Base-by-base conservation (phyloP, 1,140 invertebrate genomes). In the Hycleus phaleratus region DNA sequence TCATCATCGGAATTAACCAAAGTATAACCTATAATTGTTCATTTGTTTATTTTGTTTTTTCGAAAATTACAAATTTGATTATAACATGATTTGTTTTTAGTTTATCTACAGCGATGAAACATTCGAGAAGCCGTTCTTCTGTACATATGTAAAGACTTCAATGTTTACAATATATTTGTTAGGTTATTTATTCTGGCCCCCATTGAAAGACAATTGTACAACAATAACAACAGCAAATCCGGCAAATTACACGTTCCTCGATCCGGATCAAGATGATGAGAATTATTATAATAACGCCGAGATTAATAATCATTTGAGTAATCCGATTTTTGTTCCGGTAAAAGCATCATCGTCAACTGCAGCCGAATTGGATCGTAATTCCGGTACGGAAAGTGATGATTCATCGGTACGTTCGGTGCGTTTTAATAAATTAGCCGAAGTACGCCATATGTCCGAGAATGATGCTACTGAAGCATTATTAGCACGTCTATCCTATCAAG, bases 101-200 rank as follows among this genome's bases (percentile, higher is more conserved):
- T 91, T 88, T 75, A 82, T 93, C 47, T 93, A 91, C 68, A 80
- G 84, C 62, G 80, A 90, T 77, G 84, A 83, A 68, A 77, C 85
- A 18, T 93, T 82, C 70, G 80, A 90, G 68, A 93, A 93, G 67
- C 90, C 91, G 52, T 93, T 91, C 75, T 94, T 93, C 73, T 91
- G 82, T 63, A 92, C 91, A 5, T 95, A 92, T 72, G 74, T 92
- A 38, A 93, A 93, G 74, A 93, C 88, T 7, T 88, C 86, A 5
- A 88, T 95, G 87, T 93, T 94, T 70, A 84, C 84, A 2, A 72
- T 93, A 18, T 95, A 93, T 72, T 75, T 94, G 47, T 72, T 90
- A 54, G 89, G 91, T 24, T 85, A 93, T 63, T 79, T 90, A 49
- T 83, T 92, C 60, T 88, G 87, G 80, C 83, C 83, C 51, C 85